Evolutionary conservation across 2,113 vertebrate species (phyloP).

Genomic region (Tychaedon coryphoeus): DNA sequence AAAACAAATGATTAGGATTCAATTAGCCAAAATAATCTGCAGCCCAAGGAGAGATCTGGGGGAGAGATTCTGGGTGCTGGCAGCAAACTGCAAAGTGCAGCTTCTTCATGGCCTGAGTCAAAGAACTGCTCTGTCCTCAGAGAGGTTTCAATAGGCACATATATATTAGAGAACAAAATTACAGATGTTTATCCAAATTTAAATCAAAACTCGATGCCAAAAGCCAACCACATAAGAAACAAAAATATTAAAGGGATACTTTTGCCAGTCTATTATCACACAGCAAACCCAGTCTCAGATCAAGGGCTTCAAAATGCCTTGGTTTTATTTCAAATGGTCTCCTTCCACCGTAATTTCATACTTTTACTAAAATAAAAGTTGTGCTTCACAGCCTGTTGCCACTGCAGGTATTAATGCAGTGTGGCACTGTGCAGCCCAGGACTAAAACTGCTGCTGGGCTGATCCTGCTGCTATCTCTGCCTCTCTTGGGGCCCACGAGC

Average conservation of each 20-base stretch:
- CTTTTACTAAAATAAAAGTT: neutral
- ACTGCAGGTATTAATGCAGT: neutral
- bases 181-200: neutral
- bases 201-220: neutral
- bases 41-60: neutral
- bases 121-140: neutral
- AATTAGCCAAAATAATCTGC: slow-evolving; percentile 15
- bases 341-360: neutral
- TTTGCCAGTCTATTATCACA: neutral
- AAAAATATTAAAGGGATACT: neutral
- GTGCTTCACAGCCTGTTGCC: neutral
- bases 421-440: neutral
- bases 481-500: neutral
- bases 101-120: neutral
- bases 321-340: neutral
- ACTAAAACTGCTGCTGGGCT: neutral
- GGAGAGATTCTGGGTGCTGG: neutral
- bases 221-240: neutral
- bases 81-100: neutral
- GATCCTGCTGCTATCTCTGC: neutral
- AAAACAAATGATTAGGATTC: neutral
- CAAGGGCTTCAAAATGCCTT: neutral
- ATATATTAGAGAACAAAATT: neutral
- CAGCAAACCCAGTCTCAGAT: neutral
- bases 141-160: neutral